Base-by-base conservation (phyloP, 1,140 invertebrate genomes). In the Solenopsis fugax region DNA sequence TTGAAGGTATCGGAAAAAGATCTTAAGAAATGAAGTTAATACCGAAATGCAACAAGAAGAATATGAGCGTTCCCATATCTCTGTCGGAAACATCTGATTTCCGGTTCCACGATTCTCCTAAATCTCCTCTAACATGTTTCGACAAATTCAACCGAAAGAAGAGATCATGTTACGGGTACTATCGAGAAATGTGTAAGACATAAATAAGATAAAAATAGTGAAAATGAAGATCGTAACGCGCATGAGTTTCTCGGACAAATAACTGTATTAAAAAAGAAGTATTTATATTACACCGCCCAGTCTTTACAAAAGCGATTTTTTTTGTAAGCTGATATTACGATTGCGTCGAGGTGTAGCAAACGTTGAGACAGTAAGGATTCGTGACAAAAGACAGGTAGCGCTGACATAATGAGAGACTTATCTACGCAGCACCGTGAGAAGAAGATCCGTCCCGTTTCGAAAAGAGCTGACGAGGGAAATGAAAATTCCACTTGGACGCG, bases 401-500 rank as follows among this genome's bases (percentile, higher is more conserved):
- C 16, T 65, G 37, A 48, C 64, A 45, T 45, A 72, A 82, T 29
- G 13, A 80, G 48, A n/a, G 48, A 54, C 13, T 81, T 81, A 69
- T 81, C 62, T 56, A 29, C 9, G 12, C 64, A 41, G 34, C n/a
- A n/a, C 29, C 60, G 37, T 65, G 45, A 54, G 21, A 54, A 45
- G 34, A 52, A 67, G 45, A 50, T 67, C 50, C 24, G 34, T 81
- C 41, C 24, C 37, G 24, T 48, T 82, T 65, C 29, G 48, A 78
- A 58, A 10, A 67, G 58, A 65, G 37, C 41, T 48, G 67, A 65
- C 73, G 34, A 64, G 7, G 64, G 41, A 80, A 80, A 67, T 80
- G 41, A 77, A 64, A 64, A 77, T 85, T 64, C 45, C 73, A 56
- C 72, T 64, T 64, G 48, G 29, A 82, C 52, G 78, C 67, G 52